Base-by-base conservation (phyloP, 2,113 vertebrate genomes). In the Phainopepla nitens region DNA sequence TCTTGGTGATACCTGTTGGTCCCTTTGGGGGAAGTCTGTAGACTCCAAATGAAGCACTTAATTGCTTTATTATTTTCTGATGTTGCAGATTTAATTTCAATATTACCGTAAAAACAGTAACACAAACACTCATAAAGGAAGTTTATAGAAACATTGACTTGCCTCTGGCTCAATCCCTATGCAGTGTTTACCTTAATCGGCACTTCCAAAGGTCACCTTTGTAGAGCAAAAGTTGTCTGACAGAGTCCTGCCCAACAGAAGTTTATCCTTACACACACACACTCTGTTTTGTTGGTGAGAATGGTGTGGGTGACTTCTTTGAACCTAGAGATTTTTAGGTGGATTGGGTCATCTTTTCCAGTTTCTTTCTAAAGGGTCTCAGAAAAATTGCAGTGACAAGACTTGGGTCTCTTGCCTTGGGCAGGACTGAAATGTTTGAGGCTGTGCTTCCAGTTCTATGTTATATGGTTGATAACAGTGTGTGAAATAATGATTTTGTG, bases 321-420 rank as follows among this genome's bases (percentile, higher is more conserved):
- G 20, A 27, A 53, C 13, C 3, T 15, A 36, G 21, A 79, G 41
- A 36, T 42, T 72, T 66, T 75, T 45, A 33, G 22, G 14, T 47
- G 15, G 5, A 6, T 21, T 58, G 9, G 2, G 11, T 58, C 24
- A 44, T 25, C 14, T 68, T 79, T 64, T 35, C 5, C 21, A 65
- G 16, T 6, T 15, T n/a, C 16, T 72, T 86, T 72, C 19, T 66
- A 44, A 82, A 35, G 11, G 8, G 56, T 6, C 9, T 39, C 49
- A 51, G 50, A 79, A 22, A 33, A 69, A 36, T 45, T 82, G 11
- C 25, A 62, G 7, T 2, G 11, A 36, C 21, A 89, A n/a, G 24
- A 39, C 20, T 33, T 24, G 6, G 3, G 10, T 57, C 6, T 76
- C 22, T 29, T 91, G 24, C 14, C 20, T 58, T 0, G 0, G 23